Conservation (phyloP, 2,888 invertebrate species). For the Lymantria monacha region DNA sequence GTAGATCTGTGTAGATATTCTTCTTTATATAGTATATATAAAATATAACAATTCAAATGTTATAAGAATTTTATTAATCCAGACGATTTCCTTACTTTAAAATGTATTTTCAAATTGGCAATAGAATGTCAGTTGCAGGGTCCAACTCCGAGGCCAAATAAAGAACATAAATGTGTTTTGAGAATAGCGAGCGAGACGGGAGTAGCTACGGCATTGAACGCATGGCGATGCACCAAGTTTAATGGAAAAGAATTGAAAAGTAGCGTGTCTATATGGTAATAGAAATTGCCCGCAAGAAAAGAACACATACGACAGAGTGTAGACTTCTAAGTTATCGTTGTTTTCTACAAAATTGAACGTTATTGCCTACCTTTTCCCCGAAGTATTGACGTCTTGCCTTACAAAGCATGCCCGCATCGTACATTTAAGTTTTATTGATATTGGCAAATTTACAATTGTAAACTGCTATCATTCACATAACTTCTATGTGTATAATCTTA, state of each 20-base stretch:
- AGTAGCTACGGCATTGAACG: slow-evolving; percentile 60
- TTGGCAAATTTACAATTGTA: slow-evolving; percentile 59
- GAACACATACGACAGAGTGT: slow-evolving; percentile 76
- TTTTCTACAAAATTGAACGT: slow-evolving; percentile 79
- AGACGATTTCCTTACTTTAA: slow-evolving; percentile 62
- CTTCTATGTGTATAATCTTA: slow-evolving; percentile 42
- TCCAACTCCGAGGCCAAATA: slow-evolving; percentile 65
- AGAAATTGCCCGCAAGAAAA: slow-evolving; percentile 81
- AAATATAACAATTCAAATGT: too few species aligned
- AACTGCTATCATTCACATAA: slow-evolving; percentile 59
- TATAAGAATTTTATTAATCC: slow-evolving; percentile 63
- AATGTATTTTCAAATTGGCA: slow-evolving; percentile 73
- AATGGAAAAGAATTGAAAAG: slow-evolving; percentile 83
- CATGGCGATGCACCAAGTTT: slow-evolving; percentile 79
- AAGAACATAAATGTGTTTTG: slow-evolving; percentile 80
- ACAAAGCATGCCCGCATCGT: slow-evolving; percentile 28
- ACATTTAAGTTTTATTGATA: slow-evolving; percentile 54
- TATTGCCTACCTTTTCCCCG: slow-evolving; percentile 67
- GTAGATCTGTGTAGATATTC: too few species aligned
- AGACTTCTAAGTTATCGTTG: slow-evolving; percentile 77
- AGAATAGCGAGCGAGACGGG: slow-evolving; percentile 64
- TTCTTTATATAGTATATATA: too few species aligned
- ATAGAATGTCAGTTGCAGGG: slow-evolving; percentile 76
- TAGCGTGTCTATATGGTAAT: slow-evolving; percentile 82
- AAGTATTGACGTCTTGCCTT: slow-evolving; percentile 45